phyloP scores from a whole-genome alignment of 1,140 invertebrate species.

The Theocolax elegans region DNA sequence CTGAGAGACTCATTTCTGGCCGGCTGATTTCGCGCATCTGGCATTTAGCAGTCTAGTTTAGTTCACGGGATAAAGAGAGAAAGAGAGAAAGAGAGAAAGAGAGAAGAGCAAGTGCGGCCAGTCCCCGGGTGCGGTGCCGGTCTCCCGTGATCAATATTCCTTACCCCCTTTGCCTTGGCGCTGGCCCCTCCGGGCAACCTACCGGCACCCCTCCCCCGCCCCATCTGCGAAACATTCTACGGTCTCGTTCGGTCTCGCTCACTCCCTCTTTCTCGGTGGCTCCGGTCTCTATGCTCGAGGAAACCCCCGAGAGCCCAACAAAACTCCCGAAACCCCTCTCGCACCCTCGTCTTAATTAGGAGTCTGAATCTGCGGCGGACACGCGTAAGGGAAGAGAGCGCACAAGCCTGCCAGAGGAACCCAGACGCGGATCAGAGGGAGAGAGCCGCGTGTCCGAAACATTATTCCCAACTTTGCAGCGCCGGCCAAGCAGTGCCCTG shows the following conservation, averaged over 20 bases:
- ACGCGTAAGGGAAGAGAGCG: slow-evolving; percentile 70
- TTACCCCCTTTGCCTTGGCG: slow-evolving; percentile 66
- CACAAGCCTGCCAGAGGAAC: slow-evolving; percentile 43
- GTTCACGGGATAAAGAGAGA: slow-evolving; percentile 46
- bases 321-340: slow-evolving; percentile 63
- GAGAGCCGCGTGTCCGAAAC: slow-evolving; percentile 64
- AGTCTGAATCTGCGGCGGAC: slow-evolving; percentile 76
- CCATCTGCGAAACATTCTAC: not conserved
- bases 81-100: slow-evolving; percentile 30
- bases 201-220: slow-evolving; percentile 39
- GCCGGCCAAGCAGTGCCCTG: slow-evolving; percentile 36
- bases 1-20: slow-evolving; percentile 56
- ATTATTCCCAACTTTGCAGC: slow-evolving; percentile 64
- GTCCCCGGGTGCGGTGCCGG: slow-evolving; percentile 46
- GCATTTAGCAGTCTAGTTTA: slow-evolving; percentile 63
- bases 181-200: slow-evolving; percentile 54
- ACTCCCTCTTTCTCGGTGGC: slow-evolving; percentile 9
- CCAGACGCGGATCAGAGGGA: slow-evolving; percentile 46
- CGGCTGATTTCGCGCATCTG: slow-evolving; percentile 66
- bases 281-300: slow-evolving; percentile 31
- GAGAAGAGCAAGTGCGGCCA: slow-evolving; percentile 50
- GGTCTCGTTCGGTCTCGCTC: slow-evolving; percentile 7
- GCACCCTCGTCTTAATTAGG: slow-evolving; percentile 74
- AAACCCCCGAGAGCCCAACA: slow-evolving; percentile 52
- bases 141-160: slow-evolving; percentile 67